phyloP scores from a whole-genome alignment of 2,797 vertebrate species.

The Coregonus ussuriensis region DNA sequence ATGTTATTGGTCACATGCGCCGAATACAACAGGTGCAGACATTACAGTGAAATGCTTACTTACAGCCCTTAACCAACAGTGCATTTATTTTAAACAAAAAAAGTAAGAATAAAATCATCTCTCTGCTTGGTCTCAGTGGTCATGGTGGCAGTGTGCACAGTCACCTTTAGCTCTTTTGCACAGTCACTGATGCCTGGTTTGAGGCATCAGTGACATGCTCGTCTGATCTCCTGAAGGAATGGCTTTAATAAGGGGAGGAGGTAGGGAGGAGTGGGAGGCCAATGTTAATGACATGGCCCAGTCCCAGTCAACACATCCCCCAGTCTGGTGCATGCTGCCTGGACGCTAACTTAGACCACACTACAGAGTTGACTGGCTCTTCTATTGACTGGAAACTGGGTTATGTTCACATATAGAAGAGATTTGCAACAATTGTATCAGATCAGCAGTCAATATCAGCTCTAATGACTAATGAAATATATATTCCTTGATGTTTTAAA shows the following conservation, averaged over 20 bases:
- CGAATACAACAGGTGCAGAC: too few relatives aligned
- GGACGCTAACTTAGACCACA: background rate
- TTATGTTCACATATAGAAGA: background rate
- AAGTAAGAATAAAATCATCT: too few relatives aligned
- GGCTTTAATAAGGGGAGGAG: constrained; percentile 2
- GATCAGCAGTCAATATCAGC: background rate
- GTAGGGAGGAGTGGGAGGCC: background rate
- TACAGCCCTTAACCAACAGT: too few relatives aligned
- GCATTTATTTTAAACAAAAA: too few relatives aligned
- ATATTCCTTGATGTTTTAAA: background rate
- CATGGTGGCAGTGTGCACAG: constrained; percentile 54
- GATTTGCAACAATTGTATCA: background rate
- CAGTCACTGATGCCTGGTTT: too few relatives aligned
- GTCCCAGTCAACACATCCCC: background rate
- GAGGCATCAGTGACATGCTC: constrained; percentile 17
- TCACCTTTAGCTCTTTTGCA: constrained; percentile 65
- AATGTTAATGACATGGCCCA: background rate
- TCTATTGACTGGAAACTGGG: background rate
- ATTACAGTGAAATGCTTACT: too few relatives aligned
- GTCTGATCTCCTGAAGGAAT: constrained; percentile 7
- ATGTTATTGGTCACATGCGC: too few relatives aligned
- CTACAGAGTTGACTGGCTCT: background rate
- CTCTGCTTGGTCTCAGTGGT: constrained; percentile 10
- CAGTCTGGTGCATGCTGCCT: background rate
- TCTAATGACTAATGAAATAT: background rate